phyloP scores from a whole-genome alignment of 2,797 vertebrate species.

The Choloepus didactylus region DNA sequence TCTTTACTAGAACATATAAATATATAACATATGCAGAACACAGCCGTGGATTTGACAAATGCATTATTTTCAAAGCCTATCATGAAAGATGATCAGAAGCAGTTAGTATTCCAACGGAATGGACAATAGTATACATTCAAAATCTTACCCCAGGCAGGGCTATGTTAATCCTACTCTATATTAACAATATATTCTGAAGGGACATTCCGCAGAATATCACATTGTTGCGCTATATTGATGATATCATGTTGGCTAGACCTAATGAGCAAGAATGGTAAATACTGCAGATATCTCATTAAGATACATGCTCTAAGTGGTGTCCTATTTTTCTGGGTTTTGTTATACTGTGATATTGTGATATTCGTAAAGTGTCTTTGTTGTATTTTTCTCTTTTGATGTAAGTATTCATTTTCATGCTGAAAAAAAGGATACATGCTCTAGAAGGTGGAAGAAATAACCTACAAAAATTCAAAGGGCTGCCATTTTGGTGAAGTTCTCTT shows the following conservation, averaged over 20 bases:
- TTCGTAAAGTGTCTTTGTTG: not conserved
- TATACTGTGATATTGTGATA: not conserved
- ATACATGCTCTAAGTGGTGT: not conserved
- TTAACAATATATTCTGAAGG: not conserved
- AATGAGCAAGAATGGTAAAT: not conserved
- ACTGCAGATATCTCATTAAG: not conserved
- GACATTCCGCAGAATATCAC: not conserved
- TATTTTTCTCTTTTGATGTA: constrained; percentile 27
- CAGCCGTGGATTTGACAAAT: not conserved
- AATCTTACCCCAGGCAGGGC: not conserved
- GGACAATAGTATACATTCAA: not conserved
- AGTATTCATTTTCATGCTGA: not conserved
- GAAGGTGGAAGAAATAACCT: not conserved
- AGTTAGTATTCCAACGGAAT: not conserved
- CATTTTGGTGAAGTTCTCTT: not conserved
- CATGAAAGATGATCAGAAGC: not conserved
- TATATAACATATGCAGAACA: not conserved
- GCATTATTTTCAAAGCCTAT: not conserved
- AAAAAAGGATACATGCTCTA: not conserved
- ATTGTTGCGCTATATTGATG: not conserved
- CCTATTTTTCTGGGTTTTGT: not conserved
- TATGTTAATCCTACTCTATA: not conserved
- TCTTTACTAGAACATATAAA: not conserved
- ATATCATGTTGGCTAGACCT: not conserved
- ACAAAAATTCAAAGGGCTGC: not conserved